Base-by-base conservation (phyloP, 1,140 invertebrate genomes). In the Onthophagus taurus region DNA sequence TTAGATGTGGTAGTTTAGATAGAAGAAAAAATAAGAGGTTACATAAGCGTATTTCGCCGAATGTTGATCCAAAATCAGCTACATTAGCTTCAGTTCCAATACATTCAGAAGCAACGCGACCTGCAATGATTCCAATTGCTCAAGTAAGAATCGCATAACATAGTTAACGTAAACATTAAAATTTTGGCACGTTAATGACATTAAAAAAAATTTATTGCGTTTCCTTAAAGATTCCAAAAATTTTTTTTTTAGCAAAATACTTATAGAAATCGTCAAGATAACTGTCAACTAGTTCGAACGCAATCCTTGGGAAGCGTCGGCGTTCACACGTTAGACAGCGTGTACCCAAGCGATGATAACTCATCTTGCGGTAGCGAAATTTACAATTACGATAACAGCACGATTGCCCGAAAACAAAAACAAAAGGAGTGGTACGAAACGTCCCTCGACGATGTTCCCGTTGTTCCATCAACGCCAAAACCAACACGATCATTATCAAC, bases 301-400 rank as follows among this genome's bases (percentile, higher is more conserved):
- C 75, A 77, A 37, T 77, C 75, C 2, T 51, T 78, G n/a, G 75
- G 74, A 1, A 78, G 72, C 51, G 74, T 79, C 1, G 75, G 75
- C 42, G 65, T 59, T 11, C 65, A 68, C 63, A 72, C 21, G 54
- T 55, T 58, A 13, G 64, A 60, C 51, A 52, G 51, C 50, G 52
- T 58, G 23, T 58, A 54, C 45, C 55, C 59, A 18, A 54, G 60
- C 47, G 55, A 62, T 59, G 55, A 60, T 47, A 57, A 57, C 42
- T 62, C 55, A 9, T 59, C 58, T 6, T 63, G 53, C 48, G 60
- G 57, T 31, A 59, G 57, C 47, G 63, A 61, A 42, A 55, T 48
- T 44, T 53, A 52, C 35, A 60, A 52, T 44, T 51, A 56, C 44
- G 59, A 57, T 14, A 44, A 49, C 24, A 50, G 53, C 44, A 37